Conservation (phyloP, 2,888 invertebrate genomes). For the Serripes groenlandicus region DNA sequence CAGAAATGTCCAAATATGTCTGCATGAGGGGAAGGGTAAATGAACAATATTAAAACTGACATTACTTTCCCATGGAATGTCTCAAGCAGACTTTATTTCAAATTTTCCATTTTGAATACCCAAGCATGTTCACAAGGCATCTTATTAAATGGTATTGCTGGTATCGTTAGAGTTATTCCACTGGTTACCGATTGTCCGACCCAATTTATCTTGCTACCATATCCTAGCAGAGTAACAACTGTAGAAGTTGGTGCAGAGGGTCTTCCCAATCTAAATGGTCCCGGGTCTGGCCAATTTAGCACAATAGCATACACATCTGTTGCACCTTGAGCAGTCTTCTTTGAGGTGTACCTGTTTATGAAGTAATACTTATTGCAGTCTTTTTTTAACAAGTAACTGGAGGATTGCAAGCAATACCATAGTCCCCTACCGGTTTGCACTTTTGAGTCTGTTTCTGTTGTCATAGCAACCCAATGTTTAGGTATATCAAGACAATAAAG, state of each 20-base stretch:
- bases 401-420: too few species aligned
- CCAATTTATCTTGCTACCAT: conserved; percentile 51
- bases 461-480: background rate
- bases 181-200: background rate
- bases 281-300: conserved; percentile 90
- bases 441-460: too few species aligned
- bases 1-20: too few species aligned
- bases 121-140: conserved; percentile 77
- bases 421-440: too few species aligned
- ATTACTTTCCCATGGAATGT: too few species aligned
- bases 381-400: background rate
- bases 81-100: too few species aligned
- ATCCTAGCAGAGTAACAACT: conserved; percentile 88
- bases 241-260: conserved; percentile 80
- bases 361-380: background rate
- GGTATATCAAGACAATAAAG: background rate
- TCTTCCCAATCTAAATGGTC: conserved; percentile 87
- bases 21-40: too few species aligned
- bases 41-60: too few species aligned
- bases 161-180: conserved; percentile 72
- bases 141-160: conserved; percentile 67
- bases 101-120: conserved; percentile 73
- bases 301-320: conserved; percentile 90
- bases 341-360: conserved; percentile 77
- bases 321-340: conserved; percentile 37